phyloP scores from a whole-genome alignment of 35 echinoderm and acorn worm genomes.

The Apostichopus japonicus region DNA sequence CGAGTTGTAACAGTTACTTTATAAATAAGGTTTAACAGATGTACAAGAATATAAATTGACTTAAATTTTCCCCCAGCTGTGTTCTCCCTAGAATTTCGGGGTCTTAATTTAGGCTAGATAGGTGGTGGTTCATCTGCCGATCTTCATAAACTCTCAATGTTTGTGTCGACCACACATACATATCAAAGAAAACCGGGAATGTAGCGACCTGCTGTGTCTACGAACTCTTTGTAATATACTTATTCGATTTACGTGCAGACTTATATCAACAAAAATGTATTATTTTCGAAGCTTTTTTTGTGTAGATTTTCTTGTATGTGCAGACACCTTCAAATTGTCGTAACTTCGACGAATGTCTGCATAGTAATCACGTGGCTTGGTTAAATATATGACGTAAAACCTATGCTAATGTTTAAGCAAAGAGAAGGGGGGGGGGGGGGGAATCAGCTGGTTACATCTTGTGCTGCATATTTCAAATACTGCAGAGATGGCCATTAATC shows the following conservation, averaged over 20 bases:
- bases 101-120: slow-evolving; percentile 32
- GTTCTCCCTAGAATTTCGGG: slow-evolving; percentile 19
- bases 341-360: background rate
- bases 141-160: slow-evolving; percentile 23
- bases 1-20: slow-evolving; percentile 32
- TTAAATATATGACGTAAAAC: too few relatives aligned
- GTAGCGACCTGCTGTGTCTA: slow-evolving; percentile 13
- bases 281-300: background rate
- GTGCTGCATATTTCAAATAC: too few relatives aligned
- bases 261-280: slow-evolving; percentile 46
- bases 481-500: too few relatives aligned
- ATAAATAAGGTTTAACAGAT: slow-evolving; percentile 44
- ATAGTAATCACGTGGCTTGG: too few relatives aligned
- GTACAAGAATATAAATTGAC: slow-evolving; percentile 44
- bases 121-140: slow-evolving; percentile 23
- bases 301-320: background rate
- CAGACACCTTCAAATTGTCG: background rate
- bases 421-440: too few relatives aligned
- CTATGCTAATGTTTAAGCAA: too few relatives aligned
- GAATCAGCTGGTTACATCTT: too few relatives aligned
- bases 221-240: slow-evolving; percentile 32
- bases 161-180: slow-evolving; percentile 48
- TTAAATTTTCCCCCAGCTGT: slow-evolving; percentile 45
- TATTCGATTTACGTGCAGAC: slow-evolving; percentile 49
- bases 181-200: slow-evolving; percentile 33